These are phyloP conservation scores for Cotesia chilonis DNA, from an alignment of 1,140 invertebrate species.

Conservation along the genomic window DNA sequence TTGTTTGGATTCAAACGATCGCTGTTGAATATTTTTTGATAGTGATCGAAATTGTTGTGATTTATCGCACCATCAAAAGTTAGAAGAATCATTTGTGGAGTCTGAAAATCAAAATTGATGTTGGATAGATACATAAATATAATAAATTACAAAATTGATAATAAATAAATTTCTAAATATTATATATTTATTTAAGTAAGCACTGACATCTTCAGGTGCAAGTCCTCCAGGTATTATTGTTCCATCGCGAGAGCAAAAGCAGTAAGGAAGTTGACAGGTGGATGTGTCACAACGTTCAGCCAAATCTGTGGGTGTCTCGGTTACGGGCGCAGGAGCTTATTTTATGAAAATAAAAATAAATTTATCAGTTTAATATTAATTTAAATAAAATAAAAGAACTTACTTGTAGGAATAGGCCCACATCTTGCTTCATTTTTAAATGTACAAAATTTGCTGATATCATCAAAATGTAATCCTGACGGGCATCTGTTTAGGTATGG, in stretches of 20 bases:
- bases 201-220: conserved; percentile 79
- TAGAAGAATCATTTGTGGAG: conserved; percentile 91
- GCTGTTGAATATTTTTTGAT: conserved; percentile 83
- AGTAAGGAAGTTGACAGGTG: conserved; percentile 86
- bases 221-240: conserved; percentile 85
- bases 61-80: conserved; percentile 95
- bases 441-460: conserved; percentile 89
- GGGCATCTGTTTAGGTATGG: conserved; percentile 89
- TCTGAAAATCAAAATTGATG: conserved; percentile 68
- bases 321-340: conserved; percentile 79
- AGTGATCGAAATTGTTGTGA: conserved; percentile 89
- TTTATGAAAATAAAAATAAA: conserved; percentile 33
- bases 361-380: neutral
- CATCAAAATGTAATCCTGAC: conserved; percentile 88
- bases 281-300: conserved; percentile 80
- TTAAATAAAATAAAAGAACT: conserved; percentile 57
- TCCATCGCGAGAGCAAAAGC: conserved; percentile 92
- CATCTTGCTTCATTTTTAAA: conserved; percentile 92
- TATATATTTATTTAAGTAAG: neutral
- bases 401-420: conserved; percentile 86
- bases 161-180: neutral
- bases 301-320: conserved; percentile 80
- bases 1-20: conserved; percentile 87
- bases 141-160: conserved; percentile 13
- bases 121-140: neutral